Evolutionary conservation across 2,888 invertebrate species (phyloP).

Genomic region (Euproctis similis): DNA sequence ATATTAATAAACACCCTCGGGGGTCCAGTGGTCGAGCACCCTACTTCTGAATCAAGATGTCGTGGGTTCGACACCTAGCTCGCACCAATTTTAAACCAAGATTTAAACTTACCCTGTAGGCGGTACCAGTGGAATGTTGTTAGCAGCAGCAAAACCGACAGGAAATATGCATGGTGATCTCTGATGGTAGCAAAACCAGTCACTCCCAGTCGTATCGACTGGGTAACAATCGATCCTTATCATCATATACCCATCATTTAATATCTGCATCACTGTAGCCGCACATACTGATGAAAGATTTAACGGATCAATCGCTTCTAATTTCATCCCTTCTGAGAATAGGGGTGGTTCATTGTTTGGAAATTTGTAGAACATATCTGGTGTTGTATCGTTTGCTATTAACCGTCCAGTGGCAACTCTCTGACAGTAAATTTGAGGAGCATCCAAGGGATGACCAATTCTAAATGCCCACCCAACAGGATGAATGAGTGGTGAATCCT

Average conservation of each 20-base stretch:
- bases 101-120: slow-evolving; percentile 79
- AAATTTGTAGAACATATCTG: slow-evolving; percentile 84
- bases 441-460: slow-evolving; percentile 91
- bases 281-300: slow-evolving; percentile 96
- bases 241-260: slow-evolving; percentile 96
- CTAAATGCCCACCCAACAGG: slow-evolving; percentile 97
- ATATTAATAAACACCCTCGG: background rate
- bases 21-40: no score
- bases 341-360: slow-evolving; percentile 70
- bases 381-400: slow-evolving; percentile 86
- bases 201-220: slow-evolving; percentile 87
- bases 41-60: no score
- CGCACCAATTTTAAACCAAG: no score
- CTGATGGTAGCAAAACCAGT: slow-evolving; percentile 98
- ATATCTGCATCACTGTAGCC: slow-evolving; percentile 95
- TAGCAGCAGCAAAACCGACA: slow-evolving; percentile 92
- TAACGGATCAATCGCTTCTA: slow-evolving; percentile 98
- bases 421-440: slow-evolving; percentile 85
- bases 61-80: no score
- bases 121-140: slow-evolving; percentile 89
- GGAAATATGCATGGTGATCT: slow-evolving; percentile 97
- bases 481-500: slow-evolving; percentile 94
- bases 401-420: slow-evolving; percentile 82
- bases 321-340: slow-evolving; percentile 92
- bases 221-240: slow-evolving; percentile 95